Conservation (phyloP, 2,888 invertebrate species). For the Tridacna gigas region DNA sequence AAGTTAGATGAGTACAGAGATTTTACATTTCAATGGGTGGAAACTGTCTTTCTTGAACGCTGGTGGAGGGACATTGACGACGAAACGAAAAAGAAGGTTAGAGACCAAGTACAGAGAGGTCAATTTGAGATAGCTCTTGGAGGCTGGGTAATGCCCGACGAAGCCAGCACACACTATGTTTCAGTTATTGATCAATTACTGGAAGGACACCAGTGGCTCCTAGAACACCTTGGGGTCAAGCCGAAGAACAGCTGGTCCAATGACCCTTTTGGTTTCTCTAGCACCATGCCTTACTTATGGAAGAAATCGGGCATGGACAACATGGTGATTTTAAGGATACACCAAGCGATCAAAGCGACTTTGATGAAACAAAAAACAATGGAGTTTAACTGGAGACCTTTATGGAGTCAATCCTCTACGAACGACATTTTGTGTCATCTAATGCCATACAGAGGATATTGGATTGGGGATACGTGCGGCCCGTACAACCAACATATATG, state of each 20-base stretch:
- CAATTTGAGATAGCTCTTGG: conserved; percentile 84
- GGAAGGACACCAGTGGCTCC: conserved; percentile 84
- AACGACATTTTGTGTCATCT: conserved; percentile 93
- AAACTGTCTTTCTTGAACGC: conserved; percentile 82
- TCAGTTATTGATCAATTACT: conserved; percentile 83
- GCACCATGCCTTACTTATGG: conserved; percentile 82
- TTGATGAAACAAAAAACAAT: conserved; percentile 92
- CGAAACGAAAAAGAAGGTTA: conserved; percentile 69
- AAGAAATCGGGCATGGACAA: conserved; percentile 81
- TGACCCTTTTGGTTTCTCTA: conserved; percentile 84
- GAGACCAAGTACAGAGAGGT: conserved; percentile 76
- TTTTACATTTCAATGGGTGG: conserved; percentile 85
- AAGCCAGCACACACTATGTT: conserved; percentile 82
- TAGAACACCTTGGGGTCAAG: conserved; percentile 86
- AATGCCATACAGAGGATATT: conserved; percentile 98
- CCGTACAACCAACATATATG: conserved; percentile 92
- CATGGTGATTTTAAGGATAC: conserved; percentile 83
- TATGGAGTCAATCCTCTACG: conserved; percentile 86
- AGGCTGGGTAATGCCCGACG: conserved; percentile 84
- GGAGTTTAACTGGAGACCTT: conserved; percentile 96
- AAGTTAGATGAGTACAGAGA: conserved; percentile 93
- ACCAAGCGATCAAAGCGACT: conserved; percentile 92
- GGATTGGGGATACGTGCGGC: conserved; percentile 97
- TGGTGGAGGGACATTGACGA: conserved; percentile 83
- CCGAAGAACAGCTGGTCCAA: conserved; percentile 84